Evolutionary conservation across 2,888 invertebrate genomes (phyloP).

Genomic region (Augiades crinisus): DNA sequence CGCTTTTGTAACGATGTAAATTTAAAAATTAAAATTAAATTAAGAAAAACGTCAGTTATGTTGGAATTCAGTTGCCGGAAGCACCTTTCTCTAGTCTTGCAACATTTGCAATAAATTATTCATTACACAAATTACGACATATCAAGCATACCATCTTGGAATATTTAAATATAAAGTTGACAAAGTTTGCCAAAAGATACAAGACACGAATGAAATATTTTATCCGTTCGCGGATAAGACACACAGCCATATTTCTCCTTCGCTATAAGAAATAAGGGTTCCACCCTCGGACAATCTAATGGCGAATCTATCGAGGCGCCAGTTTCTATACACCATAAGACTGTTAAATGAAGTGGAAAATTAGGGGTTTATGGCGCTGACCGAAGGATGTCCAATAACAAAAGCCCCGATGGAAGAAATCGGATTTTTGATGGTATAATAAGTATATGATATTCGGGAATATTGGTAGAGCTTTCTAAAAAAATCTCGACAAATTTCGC

Average conservation of each 20-base stretch:
- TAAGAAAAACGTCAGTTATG: too few relatives aligned
- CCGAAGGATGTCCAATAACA: constrained; percentile 49
- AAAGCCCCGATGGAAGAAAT: constrained; percentile 19
- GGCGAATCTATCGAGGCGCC: constrained; percentile 73
- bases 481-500: too few relatives aligned
- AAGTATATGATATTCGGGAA: background rate
- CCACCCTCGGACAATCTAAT: constrained; percentile 58
- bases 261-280: constrained; percentile 31
- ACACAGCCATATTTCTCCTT: constrained; percentile 19
- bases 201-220: constrained; percentile 40
- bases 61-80: too few relatives aligned
- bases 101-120: too few relatives aligned
- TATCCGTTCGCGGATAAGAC: constrained; percentile 9
- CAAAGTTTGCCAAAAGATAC: constrained; percentile 36
- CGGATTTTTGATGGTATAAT: constrained; percentile 21
- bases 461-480: background rate
- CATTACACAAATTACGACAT: too few relatives aligned
- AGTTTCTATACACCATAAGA: constrained; percentile 62
- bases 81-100: too few relatives aligned
- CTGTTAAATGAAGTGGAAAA: constrained; percentile 75
- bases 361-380: constrained; percentile 66
- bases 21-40: too few relatives aligned
- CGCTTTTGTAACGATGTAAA: too few relatives aligned
- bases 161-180: too few relatives aligned
- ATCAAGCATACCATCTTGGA: too few relatives aligned